Evolutionary conservation across 2,888 invertebrate genomes (phyloP), one percentile per base, ranked within the genome.

Genomic region (Acholoe squamosa): DNA sequence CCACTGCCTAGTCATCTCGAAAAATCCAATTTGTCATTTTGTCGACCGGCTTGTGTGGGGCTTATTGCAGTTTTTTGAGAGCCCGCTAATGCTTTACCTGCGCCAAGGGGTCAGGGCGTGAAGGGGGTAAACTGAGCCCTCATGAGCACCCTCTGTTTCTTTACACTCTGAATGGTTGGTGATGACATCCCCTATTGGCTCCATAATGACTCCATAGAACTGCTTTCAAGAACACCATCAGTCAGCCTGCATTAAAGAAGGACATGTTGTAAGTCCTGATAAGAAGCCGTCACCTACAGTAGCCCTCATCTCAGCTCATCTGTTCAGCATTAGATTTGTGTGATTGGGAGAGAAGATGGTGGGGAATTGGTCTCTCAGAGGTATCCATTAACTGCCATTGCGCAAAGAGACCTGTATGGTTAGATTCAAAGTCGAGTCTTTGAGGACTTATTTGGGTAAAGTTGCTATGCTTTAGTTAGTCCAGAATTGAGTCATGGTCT

Each of bases 11-110:
- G 25, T 86, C 86, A 86, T 86, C 86, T 22, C 52, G 86, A n/a
- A 14, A 54, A 54, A 86, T 86, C 86, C 86, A 52, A 54, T 86
- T 86, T 86, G 86, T 86, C 86, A 54, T 86, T 43, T 86, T 86
- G 86, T 77, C 31, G 77, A 77, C 77, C 28, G 31, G 34, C 14
- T 25, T 19, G 77, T n/a, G 19, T 19, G 43, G 1, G 7, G 84
- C 84, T 34, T 51, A 22, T 33, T 25, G 43, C 33, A 16, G 84
- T 51, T 43, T 84, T 84, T 34, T 51, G n/a, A 28, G 84, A 34
- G 25, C 10, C 43, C 10, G 33, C 43, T 34, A 84, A 51, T 84
- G 51, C 34, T 84, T 43, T 34, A 33, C 43, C 43, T 22, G 84
- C 22, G 5, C 22, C 43, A 16, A n/a, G 14, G 22, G 43, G 43